Conservation (phyloP, 2,888 invertebrate species). For the Suillia variegata region DNA sequence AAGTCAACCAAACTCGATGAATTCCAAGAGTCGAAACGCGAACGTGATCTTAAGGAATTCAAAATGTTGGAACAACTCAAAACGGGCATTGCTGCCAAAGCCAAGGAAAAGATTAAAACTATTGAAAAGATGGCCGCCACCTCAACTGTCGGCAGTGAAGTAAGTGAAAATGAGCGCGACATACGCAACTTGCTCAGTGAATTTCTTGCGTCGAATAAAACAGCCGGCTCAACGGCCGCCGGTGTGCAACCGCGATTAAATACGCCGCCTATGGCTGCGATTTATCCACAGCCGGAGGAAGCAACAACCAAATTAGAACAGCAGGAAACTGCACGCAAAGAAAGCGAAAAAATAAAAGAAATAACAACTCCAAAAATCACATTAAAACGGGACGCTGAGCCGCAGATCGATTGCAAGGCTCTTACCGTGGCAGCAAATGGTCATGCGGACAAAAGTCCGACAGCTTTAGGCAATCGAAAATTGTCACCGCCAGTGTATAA, state of each 20-base stretch:
- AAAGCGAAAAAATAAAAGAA: neutral
- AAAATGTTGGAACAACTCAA: conserved; percentile 71
- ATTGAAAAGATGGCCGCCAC: conserved; percentile 63
- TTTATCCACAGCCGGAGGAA: conserved; percentile 31
- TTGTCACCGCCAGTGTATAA: neutral
- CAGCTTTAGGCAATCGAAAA: conserved; percentile 28
- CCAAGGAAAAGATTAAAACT: conserved; percentile 67
- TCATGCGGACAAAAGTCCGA: conserved; percentile 46
- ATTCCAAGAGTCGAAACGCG: conserved; percentile 66
- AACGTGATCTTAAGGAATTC: conserved; percentile 69
- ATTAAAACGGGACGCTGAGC: conserved; percentile 41
- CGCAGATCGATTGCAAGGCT: conserved; percentile 48
- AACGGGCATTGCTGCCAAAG: conserved; percentile 72
- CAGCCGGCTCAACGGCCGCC: conserved; percentile 55
- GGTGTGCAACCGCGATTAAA: conserved; percentile 49
- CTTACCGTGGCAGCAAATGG: conserved; percentile 47
- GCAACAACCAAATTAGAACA: neutral
- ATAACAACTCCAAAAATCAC: neutral
- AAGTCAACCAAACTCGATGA: conserved; percentile 62
- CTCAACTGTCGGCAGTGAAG: conserved; percentile 38
- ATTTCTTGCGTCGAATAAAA: too few relatives aligned
- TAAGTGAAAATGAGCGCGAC: conserved; percentile 43
- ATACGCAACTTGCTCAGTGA: conserved; percentile 62
- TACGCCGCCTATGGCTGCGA: conserved; percentile 37
- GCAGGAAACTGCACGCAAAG: neutral